Percentiles rank a stretch among this genome's conserved stretches.
These are phyloP conservation scores for Pelusios castaneus DNA, from an alignment of 2,113 vertebrate species.

Conservation along the genomic window DNA sequence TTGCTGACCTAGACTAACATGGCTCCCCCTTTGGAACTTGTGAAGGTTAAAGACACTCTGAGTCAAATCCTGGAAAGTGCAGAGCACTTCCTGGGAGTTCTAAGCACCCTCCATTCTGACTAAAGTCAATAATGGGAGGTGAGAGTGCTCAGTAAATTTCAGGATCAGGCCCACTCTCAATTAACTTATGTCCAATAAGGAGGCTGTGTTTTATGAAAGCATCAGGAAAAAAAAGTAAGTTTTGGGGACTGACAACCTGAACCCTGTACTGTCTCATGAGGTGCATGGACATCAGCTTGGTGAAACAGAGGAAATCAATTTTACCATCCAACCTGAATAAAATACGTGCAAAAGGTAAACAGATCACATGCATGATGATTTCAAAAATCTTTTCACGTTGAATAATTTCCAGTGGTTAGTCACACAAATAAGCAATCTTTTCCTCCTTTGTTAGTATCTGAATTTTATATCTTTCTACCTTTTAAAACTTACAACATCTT, in stretches of 20 bases:
- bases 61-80: background rate
- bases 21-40: too few relatives aligned
- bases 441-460: background rate
- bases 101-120: fast-evolving
- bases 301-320: background rate
- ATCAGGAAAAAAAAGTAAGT: background rate
- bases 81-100: fast-evolving
- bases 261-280: background rate
- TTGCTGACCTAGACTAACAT: too few relatives aligned
- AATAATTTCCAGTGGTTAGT: background rate
- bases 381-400: background rate
- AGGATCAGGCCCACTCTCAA: background rate
- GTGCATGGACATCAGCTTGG: background rate
- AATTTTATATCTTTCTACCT: background rate
- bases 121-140: background rate
- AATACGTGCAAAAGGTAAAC: background rate
- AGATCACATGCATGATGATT: background rate
- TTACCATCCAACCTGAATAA: background rate
- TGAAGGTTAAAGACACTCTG: background rate
- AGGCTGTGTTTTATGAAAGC: background rate
- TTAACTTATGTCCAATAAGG: fast-evolving
- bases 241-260: background rate
- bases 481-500: background rate
- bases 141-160: background rate
- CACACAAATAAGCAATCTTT: background rate